Percentiles rank a stretch among this genome's conserved stretches.
phyloP scores from a whole-genome alignment of 1,140 invertebrate species.

The Drosophila arawakana region DNA sequence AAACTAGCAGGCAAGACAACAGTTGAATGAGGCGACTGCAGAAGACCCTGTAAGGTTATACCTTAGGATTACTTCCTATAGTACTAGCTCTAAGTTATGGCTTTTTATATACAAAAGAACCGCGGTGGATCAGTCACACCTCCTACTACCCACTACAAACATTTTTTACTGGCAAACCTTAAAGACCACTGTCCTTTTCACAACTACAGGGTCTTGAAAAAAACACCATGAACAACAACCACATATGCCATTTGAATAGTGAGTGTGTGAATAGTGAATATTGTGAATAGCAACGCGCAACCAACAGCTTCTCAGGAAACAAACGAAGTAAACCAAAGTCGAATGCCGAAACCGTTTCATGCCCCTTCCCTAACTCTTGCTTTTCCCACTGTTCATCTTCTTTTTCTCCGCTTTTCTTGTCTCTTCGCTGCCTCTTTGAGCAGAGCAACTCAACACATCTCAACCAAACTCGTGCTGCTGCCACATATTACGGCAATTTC shows the following conservation, averaged over 20 bases:
- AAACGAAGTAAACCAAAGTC: constrained; percentile 26
- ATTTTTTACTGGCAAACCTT: no score
- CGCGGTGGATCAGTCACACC: no score
- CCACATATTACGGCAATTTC: constrained; percentile 37
- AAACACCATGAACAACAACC: constrained; percentile 17
- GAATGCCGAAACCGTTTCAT: neutral
- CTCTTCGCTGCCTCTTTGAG: neutral
- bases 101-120: no score
- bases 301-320: constrained; percentile 11
- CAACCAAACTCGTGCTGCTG: constrained; percentile 19
- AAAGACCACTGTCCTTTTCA: no score
- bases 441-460: constrained; percentile 7
- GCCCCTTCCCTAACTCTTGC: neutral
- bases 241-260: constrained; percentile 20
- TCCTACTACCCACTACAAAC: no score
- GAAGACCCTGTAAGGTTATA: no score
- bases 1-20: constrained; percentile 5
- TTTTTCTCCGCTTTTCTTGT: no score
- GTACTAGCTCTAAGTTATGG: no score
- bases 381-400: neutral
- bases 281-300: constrained; percentile 10
- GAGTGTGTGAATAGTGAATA: constrained; percentile 31
- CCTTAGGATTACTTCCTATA: no score
- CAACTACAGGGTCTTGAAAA: no score
- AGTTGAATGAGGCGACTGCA: no score